Evolutionary conservation across 2,888 invertebrate genomes (phyloP).

Genomic region (Homarus gammarus): DNA sequence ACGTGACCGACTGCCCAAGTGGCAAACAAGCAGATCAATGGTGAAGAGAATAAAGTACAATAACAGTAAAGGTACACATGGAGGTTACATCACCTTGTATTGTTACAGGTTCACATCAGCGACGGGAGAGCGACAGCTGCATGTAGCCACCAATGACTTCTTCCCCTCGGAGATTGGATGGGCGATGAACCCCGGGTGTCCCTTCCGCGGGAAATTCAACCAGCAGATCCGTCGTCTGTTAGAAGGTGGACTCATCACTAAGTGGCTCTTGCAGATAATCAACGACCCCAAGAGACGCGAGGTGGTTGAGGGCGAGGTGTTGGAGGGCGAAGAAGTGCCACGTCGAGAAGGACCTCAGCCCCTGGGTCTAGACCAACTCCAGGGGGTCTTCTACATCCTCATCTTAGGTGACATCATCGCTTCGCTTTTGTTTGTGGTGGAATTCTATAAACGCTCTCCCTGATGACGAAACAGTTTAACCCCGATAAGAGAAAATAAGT

Average conservation of each 20-base stretch:
- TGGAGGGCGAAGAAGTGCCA: not conserved
- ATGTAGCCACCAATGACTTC: conserved; percentile 68
- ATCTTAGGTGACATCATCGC: conserved; percentile 30
- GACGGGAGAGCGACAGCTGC: conserved; percentile 62
- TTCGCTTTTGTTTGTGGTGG: conserved; percentile 30
- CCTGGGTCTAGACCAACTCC: conserved; percentile 54
- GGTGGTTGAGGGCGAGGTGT: not conserved
- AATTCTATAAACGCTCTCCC: not conserved
- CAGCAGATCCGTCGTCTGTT: conserved; percentile 58
- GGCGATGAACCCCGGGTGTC: conserved; percentile 64
- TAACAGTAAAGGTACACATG: too few species aligned
- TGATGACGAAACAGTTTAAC: too few species aligned
- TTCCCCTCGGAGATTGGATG: conserved; percentile 70
- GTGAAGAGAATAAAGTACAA: too few species aligned
- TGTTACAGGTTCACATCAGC: conserved; percentile 54
- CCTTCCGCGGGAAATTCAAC: conserved; percentile 55
- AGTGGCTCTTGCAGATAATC: conserved; percentile 72
- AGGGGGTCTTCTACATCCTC: conserved; percentile 56
- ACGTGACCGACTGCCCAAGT: too few species aligned
- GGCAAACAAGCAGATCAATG: too few species aligned
- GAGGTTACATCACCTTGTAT: too few species aligned
- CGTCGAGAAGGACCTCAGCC: conserved; percentile 14
- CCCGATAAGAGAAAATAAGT: too few species aligned
- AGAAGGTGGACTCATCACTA: conserved; percentile 68
- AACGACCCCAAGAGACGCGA: conserved; percentile 49